Percentiles rank a stretch among this genome's conserved stretches.
Evolutionary conservation across 2,113 vertebrate genomes (phyloP).

Genomic region (Acanthochromis polyacanthus): DNA sequence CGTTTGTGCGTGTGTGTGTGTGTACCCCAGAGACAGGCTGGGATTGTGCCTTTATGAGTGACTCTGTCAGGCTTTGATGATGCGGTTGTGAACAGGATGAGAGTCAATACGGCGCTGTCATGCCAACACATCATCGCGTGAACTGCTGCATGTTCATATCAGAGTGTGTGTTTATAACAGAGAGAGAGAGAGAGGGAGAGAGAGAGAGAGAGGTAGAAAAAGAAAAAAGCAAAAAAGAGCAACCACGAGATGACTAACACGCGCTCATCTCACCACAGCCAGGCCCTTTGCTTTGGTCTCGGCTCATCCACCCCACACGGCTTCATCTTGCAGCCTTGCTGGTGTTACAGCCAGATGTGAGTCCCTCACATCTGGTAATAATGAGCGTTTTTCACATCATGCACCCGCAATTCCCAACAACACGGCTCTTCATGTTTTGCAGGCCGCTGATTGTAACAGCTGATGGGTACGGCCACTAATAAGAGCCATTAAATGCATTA

Average conservation of each 20-base stretch:
- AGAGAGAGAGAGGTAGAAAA: neutral
- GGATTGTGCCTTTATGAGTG: conserved; percentile 35
- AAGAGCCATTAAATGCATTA: conserved; percentile 33
- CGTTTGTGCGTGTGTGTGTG: neutral
- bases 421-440: conserved; percentile 4
- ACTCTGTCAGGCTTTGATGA: conserved; percentile 31
- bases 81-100: conserved; percentile 11
- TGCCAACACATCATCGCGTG: conserved; percentile 17
- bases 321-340: neutral
- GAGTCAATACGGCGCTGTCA: conserved; percentile 2
- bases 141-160: conserved; percentile 1
- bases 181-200: neutral
- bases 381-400: conserved; percentile 21
- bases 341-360: conserved; percentile 37
- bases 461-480: conserved; percentile 12
- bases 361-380: conserved; percentile 33
- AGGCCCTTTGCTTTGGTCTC: conserved; percentile 31
- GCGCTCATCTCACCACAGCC: conserved; percentile 32
- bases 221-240: neutral
- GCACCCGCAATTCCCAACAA: neutral
- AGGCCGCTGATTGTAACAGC: neutral
- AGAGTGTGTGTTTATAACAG: neutral
- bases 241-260: conserved; percentile 12
- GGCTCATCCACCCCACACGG: neutral
- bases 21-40: conserved; percentile 5